Conservation (phyloP, 2,113 vertebrate genomes). For the Rafetus swinhoei region DNA sequence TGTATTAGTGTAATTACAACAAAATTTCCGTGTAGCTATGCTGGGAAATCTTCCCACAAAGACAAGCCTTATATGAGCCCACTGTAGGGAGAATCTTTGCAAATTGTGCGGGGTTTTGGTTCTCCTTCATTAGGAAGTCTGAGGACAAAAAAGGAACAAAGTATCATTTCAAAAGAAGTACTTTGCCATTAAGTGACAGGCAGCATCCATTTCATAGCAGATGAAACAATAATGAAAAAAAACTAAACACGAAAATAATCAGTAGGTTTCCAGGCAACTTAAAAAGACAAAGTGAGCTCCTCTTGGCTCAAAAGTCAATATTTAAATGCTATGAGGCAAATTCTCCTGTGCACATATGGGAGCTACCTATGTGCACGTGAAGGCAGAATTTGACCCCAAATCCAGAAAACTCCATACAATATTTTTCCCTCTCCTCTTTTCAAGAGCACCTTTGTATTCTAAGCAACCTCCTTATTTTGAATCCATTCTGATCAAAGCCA, state of each 20-base stretch:
- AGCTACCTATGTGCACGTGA: neutral
- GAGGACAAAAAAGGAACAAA: neutral
- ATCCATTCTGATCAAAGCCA: neutral
- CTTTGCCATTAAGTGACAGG: neutral
- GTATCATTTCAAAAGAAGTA: neutral
- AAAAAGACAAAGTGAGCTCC: neutral
- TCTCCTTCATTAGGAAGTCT: neutral
- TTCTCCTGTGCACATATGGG: neutral
- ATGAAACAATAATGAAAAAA: neutral
- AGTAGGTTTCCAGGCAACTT: neutral
- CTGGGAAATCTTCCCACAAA: neutral
- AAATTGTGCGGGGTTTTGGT: neutral
- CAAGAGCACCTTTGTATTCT: rapidly evolving
- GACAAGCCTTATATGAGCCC: neutral
- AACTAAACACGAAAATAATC: neutral
- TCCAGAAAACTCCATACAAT: neutral
- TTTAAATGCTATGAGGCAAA: neutral
- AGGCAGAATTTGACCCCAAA: neutral
- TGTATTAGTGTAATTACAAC: neutral
- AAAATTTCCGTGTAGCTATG: neutral
- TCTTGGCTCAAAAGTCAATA: neutral
- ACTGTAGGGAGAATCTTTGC: rapidly evolving
- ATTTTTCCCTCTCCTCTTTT: neutral
- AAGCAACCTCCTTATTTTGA: neutral
- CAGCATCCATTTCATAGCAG: neutral